phyloP scores from a whole-genome alignment of 2,797 vertebrate genomes.

The Nyctibius grandis region DNA sequence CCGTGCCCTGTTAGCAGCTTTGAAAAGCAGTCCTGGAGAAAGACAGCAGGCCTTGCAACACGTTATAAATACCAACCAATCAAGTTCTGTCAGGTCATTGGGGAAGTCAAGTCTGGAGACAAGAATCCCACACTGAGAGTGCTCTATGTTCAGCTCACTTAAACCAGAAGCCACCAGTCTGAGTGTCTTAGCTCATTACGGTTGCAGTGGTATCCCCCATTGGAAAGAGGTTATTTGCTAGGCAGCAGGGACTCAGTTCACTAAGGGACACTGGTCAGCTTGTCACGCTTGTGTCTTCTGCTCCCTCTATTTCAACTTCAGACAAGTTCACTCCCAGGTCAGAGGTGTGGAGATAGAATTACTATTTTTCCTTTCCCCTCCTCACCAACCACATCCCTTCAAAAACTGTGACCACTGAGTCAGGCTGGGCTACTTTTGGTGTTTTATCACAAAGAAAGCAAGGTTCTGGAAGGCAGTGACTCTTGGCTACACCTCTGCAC shows the following conservation, averaged over 20 bases:
- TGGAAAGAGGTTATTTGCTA: neutral
- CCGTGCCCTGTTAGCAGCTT: neutral
- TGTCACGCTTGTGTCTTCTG: neutral
- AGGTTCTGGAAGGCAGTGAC: neutral
- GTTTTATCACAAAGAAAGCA: neutral
- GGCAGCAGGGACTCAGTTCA: neutral
- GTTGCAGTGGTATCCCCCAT: accelerated
- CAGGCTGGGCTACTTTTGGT: neutral
- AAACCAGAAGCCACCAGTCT: neutral
- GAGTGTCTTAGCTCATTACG: neutral
- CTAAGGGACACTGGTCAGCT: neutral
- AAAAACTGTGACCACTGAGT: neutral
- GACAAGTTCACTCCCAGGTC: neutral
- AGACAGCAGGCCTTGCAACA: neutral
- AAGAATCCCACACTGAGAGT: neutral
- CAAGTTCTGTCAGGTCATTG: neutral
- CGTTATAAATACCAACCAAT: neutral
- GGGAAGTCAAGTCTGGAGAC: neutral
- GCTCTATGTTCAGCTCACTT: neutral
- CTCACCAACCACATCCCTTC: neutral
- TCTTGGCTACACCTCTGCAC: neutral
- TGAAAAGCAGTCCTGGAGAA: neutral
- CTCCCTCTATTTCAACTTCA: neutral
- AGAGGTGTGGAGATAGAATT: neutral
- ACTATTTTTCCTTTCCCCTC: neutral